These are phyloP conservation scores for Myripristis murdjan DNA, from an alignment of 2,797 vertebrate genomes.

Conservation along the genomic window DNA sequence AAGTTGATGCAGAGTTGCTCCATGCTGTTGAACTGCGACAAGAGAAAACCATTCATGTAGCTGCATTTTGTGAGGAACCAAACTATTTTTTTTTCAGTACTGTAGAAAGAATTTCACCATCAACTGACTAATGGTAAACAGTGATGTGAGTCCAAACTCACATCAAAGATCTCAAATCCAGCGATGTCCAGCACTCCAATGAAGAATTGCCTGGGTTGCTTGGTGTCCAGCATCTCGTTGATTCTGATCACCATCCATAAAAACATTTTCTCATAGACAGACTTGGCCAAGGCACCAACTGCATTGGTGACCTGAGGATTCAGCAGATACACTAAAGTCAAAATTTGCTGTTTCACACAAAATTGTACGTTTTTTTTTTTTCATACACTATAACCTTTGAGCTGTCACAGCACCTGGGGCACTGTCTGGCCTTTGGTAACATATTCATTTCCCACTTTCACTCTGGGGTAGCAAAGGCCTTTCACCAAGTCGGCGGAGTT, in stretches of 20 bases:
- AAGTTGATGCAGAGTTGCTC: conserved; percentile 94
- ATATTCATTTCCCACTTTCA: conserved; percentile 91
- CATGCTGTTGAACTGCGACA: conserved; percentile 86
- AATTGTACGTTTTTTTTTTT: neutral
- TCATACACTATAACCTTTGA: neutral
- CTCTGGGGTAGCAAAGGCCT: conserved; percentile 88
- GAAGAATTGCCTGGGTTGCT: conserved; percentile 88
- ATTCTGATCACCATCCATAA: conserved; percentile 91
- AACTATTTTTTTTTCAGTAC: no score
- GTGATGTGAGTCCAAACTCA: conserved; percentile 64
- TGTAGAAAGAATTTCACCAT: no score
- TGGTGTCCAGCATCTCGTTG: conserved; percentile 91
- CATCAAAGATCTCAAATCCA: conserved; percentile 93
- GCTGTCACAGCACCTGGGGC: conserved; percentile 82
- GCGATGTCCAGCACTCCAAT: conserved; percentile 91
- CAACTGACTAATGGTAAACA: neutral
- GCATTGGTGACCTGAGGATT: conserved; percentile 88
- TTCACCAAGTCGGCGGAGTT: conserved; percentile 91
- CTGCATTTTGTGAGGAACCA: neutral
- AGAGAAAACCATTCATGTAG: neutral
- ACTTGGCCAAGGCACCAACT: conserved; percentile 87
- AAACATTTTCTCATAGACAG: conserved; percentile 92
- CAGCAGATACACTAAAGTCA: no score
- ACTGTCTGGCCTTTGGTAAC: conserved; percentile 91
- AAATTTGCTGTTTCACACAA: neutral